Evolutionary conservation across 1,140 invertebrate species (phyloP).

Genomic region (Lordiphosa stackelbergi): DNA sequence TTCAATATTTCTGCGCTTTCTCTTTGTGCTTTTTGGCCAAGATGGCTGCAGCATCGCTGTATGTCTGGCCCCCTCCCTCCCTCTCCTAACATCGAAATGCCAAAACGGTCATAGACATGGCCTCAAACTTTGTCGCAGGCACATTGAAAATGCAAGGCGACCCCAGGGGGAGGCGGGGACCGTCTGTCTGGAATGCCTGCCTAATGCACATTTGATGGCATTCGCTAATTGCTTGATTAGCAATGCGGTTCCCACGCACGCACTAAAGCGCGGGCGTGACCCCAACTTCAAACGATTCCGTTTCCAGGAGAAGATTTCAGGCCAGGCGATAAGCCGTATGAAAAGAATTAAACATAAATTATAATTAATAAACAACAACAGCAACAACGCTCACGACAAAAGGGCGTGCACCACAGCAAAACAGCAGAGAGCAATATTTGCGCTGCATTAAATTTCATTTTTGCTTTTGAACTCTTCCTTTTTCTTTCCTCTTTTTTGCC

Average conservation of each 20-base stretch:
- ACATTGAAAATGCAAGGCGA: slow-evolving; percentile 34
- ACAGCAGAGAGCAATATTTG: slow-evolving; percentile 36
- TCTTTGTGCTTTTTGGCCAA: slow-evolving; percentile 4
- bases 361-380: slow-evolving; percentile 63
- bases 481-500: background rate
- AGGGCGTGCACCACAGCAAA: slow-evolving; percentile 31
- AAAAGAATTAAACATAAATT: slow-evolving; percentile 61
- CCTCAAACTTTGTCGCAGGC: slow-evolving; percentile 41
- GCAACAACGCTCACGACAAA: slow-evolving; percentile 32
- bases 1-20: slow-evolving; percentile 56
- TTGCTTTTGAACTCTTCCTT: slow-evolving; percentile 4
- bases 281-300: slow-evolving; percentile 16
- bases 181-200: slow-evolving; percentile 23
- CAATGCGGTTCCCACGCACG: slow-evolving; percentile 62
- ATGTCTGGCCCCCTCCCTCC: slow-evolving; percentile 5
- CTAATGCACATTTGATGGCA: slow-evolving; percentile 73
- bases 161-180: background rate
- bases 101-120: slow-evolving; percentile 61
- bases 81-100: slow-evolving; percentile 23
- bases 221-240: slow-evolving; percentile 72
- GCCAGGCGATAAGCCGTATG: slow-evolving; percentile 39
- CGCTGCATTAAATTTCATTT: slow-evolving; percentile 46
- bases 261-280: slow-evolving; percentile 5
- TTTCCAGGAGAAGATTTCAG: slow-evolving; percentile 26
- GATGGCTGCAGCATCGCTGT: slow-evolving; percentile 17